A percentile compares a stretch with the other conserved stretches of the same genome.
Conservation (phyloP, 2,113 vertebrate genomes). For the Brachirus orientalis region DNA sequence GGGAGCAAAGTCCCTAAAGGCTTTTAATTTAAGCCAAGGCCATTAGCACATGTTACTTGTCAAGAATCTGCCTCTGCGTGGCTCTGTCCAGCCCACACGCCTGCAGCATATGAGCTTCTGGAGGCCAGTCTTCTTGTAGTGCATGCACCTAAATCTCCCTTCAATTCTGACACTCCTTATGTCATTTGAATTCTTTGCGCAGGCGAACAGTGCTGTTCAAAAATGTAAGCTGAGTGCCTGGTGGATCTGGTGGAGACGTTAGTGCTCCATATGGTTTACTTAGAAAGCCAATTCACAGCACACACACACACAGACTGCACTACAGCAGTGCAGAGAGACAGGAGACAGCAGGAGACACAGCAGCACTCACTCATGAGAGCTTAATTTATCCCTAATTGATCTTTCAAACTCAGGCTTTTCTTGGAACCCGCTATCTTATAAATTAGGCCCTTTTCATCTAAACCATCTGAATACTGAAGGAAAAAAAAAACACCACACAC, state of each 20-base stretch:
- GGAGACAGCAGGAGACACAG: constrained; percentile 22
- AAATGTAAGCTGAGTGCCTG: too few species aligned
- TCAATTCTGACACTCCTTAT: constrained; percentile 1
- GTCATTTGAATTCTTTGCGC: background rate
- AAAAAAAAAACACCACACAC: background rate
- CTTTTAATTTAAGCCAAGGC: constrained; percentile 73
- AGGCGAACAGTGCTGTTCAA: background rate
- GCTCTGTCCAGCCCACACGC: constrained; percentile 51
- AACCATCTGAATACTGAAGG: background rate
- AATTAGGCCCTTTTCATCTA: constrained; percentile 28
- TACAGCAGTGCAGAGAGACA: constrained; percentile 12
- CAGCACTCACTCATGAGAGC: constrained; percentile 42
- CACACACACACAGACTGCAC: constrained; percentile 8
- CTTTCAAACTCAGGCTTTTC: constrained; percentile 48
- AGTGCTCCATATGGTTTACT: constrained; percentile 44
- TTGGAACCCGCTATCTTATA: constrained; percentile 43
- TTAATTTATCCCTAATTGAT: constrained; percentile 63
- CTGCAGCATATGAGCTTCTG: constrained; percentile 26
- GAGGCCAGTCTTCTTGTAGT: constrained; percentile 13
- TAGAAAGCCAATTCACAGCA: constrained; percentile 59
- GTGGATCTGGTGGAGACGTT: constrained; percentile 19
- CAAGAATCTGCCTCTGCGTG: constrained; percentile 74
- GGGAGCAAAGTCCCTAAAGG: constrained; percentile 67
- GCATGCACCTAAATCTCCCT: constrained; percentile 11
- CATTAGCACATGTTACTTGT: constrained; percentile 83